Evolutionary conservation across 2,888 invertebrate genomes (phyloP).

Genomic region (Lissocephala sabroskyi): DNA sequence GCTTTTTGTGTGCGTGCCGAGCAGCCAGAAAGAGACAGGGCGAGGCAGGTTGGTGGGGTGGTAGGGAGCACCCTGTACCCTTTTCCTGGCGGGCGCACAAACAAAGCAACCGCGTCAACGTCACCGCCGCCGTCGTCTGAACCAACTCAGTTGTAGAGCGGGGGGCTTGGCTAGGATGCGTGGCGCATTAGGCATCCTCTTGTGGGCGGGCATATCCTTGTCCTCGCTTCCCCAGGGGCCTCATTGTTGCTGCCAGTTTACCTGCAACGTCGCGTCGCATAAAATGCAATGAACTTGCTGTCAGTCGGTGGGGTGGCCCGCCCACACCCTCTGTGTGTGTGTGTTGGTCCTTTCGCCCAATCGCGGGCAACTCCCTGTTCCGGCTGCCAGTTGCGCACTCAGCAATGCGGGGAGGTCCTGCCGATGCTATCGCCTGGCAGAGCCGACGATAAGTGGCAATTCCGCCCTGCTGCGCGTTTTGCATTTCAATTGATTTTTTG

Average conservation of each 20-base stretch:
- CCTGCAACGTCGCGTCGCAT: slow-evolving; percentile 62
- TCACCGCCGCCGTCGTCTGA: slow-evolving; percentile 4
- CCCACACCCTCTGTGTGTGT: slow-evolving; percentile 19
- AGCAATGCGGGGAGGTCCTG: too few relatives aligned
- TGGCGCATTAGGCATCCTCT: slow-evolving; percentile 42
- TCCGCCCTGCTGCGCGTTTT: too few relatives aligned
- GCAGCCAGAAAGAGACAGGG: neutral
- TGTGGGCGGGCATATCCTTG: slow-evolving; percentile 9
- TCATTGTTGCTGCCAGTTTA: slow-evolving; percentile 39
- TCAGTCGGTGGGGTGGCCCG: neutral
- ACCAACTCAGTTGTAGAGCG: neutral
- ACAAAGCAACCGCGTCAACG: slow-evolving; percentile 24
- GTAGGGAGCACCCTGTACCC: neutral
- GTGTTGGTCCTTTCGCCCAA: slow-evolving; percentile 7
- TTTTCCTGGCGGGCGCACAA: slow-evolving; percentile 18
- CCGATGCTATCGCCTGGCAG: too few relatives aligned
- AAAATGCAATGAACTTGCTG: slow-evolving; percentile 59
- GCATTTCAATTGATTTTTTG: too few relatives aligned
- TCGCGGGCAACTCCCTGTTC: too few relatives aligned
- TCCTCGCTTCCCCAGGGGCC: too few relatives aligned
- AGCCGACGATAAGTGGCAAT: too few relatives aligned
- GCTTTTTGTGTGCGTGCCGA: slow-evolving; percentile 26
- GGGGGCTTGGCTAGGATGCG: slow-evolving; percentile 25
- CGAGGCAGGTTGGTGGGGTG: neutral
- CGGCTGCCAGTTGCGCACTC: too few relatives aligned